These are phyloP conservation scores for Puntigrus tetrazona DNA, from an alignment of 2,113 vertebrate species.

Conservation along the genomic window DNA sequence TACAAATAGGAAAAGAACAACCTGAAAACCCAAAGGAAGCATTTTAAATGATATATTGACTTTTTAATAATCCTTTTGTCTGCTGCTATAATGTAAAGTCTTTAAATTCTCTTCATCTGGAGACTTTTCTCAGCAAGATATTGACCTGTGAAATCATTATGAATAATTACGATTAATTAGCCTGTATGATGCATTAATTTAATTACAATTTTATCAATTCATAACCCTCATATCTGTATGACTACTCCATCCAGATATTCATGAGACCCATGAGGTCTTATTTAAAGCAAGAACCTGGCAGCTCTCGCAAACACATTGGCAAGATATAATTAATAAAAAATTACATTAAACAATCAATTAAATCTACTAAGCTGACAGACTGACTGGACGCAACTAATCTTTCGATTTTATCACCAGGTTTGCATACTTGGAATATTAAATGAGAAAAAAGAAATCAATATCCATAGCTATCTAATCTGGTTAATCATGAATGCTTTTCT, in stretches of 20 bases:
- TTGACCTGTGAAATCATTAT: neutral
- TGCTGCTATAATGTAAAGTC: neutral
- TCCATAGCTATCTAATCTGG: neutral
- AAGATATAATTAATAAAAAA: conserved; percentile 16
- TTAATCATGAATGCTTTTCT: conserved; percentile 1
- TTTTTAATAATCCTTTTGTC: neutral
- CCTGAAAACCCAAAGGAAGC: neutral
- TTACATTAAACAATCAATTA: conserved; percentile 1
- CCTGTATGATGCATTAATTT: neutral
- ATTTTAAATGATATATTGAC: neutral
- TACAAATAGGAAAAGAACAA: neutral
- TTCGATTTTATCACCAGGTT: neutral
- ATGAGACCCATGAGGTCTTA: neutral
- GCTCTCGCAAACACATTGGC: neutral
- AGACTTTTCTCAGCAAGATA: neutral
- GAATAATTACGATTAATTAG: neutral
- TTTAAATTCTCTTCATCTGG: neutral
- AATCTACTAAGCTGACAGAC: neutral
- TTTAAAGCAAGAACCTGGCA: neutral
- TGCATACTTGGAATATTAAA: neutral
- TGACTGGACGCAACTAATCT: neutral
- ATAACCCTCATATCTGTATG: neutral
- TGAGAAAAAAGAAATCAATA: neutral
- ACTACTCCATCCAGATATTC: neutral
- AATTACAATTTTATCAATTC: neutral